Percentiles rank a stretch among this genome's conserved stretches.
Evolutionary conservation across 2,113 vertebrate species (phyloP).

Genomic region (Abramis brama): DNA sequence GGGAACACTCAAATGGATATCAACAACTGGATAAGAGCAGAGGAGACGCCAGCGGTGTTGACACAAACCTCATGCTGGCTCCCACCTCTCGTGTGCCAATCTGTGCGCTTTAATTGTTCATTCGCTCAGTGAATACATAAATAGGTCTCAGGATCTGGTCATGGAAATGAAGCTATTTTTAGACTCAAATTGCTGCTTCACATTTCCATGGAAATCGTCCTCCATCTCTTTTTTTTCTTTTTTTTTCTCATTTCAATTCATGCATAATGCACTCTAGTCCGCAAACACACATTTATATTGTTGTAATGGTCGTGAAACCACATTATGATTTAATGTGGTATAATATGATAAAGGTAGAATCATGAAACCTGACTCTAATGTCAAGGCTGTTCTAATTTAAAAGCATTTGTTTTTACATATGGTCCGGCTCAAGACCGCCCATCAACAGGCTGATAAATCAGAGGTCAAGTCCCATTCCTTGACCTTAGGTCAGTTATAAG

Average conservation of each 20-base stretch:
- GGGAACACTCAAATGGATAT: constrained; percentile 54
- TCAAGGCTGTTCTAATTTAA: constrained; percentile 13
- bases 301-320: not conserved
- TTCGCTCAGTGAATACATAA: constrained; percentile 77
- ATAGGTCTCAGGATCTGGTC: constrained; percentile 70
- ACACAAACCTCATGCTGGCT: constrained; percentile 52
- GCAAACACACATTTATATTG: not conserved
- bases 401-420: not conserved
- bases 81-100: constrained; percentile 62
- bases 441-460: constrained; percentile 42
- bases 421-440: constrained; percentile 33
- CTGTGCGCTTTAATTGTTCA: constrained; percentile 76
- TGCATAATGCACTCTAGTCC: constrained; percentile 10
- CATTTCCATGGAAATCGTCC: constrained; percentile 77
- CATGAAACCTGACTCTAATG: not conserved
- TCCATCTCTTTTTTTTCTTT: constrained; percentile 65
- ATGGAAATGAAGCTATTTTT: constrained; percentile 79
- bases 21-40: constrained; percentile 56
- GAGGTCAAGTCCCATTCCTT: constrained; percentile 51
- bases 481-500: constrained; percentile 28
- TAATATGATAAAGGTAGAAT: constrained; percentile 1
- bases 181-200: constrained; percentile 77
- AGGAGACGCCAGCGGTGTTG: constrained; percentile 42
- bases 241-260: constrained; percentile 7
- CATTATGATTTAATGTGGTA: not conserved